Percentiles rank a stretch among this genome's conserved stretches.
These are phyloP conservation scores for Eurosta solidaginis DNA, from an alignment of 1,140 invertebrate genomes.

Conservation along the genomic window DNA sequence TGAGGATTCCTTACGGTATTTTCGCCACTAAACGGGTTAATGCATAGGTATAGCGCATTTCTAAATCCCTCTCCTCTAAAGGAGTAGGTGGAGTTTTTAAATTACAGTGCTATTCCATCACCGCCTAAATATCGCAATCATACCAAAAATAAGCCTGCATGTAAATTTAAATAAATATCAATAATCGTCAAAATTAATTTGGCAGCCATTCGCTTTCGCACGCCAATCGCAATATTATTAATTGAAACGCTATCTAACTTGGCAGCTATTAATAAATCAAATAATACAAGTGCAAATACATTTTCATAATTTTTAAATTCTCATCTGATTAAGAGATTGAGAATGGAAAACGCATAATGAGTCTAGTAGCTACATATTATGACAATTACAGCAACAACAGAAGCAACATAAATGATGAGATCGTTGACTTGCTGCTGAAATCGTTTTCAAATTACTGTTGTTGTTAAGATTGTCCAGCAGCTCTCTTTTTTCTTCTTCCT, in stretches of 20 bases:
- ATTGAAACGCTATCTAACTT: not conserved
- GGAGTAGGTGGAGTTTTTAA: too few species aligned
- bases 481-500: not conserved
- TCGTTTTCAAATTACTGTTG: not conserved
- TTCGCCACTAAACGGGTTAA: too few species aligned
- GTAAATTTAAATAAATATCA: too few species aligned
- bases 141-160: too few species aligned
- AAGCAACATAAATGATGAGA: constrained; percentile 10
- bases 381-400: not conserved
- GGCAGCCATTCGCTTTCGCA: not conserved
- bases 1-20: too few species aligned
- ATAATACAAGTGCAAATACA: not conserved
- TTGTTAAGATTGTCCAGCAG: not conserved
- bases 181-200: not conserved
- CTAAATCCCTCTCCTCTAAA: too few species aligned
- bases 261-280: not conserved
- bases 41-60: too few species aligned
- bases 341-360: not conserved
- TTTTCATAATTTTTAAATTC: constrained; percentile 10
- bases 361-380: not conserved
- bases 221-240: constrained; percentile 17
- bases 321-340: not conserved
- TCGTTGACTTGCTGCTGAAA: constrained; percentile 1
- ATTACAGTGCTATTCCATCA: too few species aligned
- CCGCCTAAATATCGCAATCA: too few species aligned